Evolutionary conservation across 2,888 invertebrate genomes (phyloP), one percentile per base, ranked within the genome.

Genomic region (Danaus chrysippus): DNA sequence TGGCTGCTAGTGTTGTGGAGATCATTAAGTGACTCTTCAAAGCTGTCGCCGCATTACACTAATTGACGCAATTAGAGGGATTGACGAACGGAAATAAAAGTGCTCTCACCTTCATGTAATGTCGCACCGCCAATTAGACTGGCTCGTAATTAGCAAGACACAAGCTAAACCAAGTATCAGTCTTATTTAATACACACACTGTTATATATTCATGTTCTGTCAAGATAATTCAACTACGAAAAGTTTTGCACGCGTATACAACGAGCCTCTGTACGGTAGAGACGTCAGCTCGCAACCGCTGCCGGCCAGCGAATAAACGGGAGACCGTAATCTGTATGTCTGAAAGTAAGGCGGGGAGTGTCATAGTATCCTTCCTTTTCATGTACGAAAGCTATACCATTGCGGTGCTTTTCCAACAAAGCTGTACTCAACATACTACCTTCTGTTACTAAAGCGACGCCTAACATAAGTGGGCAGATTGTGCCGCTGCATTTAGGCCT

Each of bases 21-120:
- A 89, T 87, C 87, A 87, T 89, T 87, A 90, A 84, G 84, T 81
- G 71, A 78, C 84, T 87, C 86, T 84, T 85, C 85, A 86, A 86
- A 87, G 82, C 87, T 89, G 91, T 89, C 88, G 87, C 86, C 87
- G 85, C 87, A 91, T 89, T 90, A 90, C 87, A 87, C 90, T 90
- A 91, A 91, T 91, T 89, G 90, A 87, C 82, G 86, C 88, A 90
- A 89, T 90, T 90, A 91, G 89, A 88, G 88, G 87, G 87, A 91
- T 90, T 89, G 87, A 87, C 83, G 87, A 88, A 90, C 89, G 89
- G 88, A 91, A 91, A 91, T 90, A 89, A 91, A 88, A 90, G 87
- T 86, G 86, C 82, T 81, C 90, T 90, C 87, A 91, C 91, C 91
- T 91, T 91, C 90, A 91, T 91, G 87, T 87, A 90, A 87, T 86